phyloP scores from a whole-genome alignment of 2,113 vertebrate genomes.

The Chamaea fasciata region DNA sequence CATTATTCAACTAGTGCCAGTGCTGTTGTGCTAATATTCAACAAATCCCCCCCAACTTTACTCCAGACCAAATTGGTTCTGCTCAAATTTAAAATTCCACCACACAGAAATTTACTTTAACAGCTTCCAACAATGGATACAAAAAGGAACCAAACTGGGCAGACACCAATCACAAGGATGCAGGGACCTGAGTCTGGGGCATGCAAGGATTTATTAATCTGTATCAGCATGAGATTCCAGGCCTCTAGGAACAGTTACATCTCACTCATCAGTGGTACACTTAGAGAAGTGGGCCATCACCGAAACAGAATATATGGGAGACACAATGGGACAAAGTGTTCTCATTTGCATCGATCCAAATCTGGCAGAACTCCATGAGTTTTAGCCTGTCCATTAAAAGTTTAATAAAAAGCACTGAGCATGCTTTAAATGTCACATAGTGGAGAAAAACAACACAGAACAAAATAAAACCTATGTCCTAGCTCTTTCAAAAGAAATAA shows the following conservation, averaged over 20 bases:
- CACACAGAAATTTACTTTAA: background rate
- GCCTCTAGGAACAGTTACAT: background rate
- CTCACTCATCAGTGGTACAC: background rate
- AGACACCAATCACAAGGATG: background rate
- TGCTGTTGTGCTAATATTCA: background rate
- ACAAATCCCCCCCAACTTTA: fast-evolving
- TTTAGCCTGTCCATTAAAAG: background rate
- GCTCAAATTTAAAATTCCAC: background rate
- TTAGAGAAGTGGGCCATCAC: background rate
- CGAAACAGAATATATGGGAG: background rate
- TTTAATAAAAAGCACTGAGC: background rate
- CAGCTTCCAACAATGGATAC: fast-evolving
- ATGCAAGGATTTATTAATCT: background rate
- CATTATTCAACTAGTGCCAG: background rate
- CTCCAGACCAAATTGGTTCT: background rate
- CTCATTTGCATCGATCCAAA: background rate
- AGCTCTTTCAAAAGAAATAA: background rate
- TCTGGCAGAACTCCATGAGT: background rate
- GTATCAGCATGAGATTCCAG: background rate
- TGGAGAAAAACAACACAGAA: too few species aligned
- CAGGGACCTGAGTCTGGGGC: background rate
- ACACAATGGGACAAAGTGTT: background rate
- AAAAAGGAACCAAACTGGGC: background rate
- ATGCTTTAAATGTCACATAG: background rate
- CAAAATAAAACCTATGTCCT: background rate